These are phyloP conservation scores for Charaxes varanes DNA, from an alignment of 1,140 invertebrate species.

Conservation along the genomic window DNA sequence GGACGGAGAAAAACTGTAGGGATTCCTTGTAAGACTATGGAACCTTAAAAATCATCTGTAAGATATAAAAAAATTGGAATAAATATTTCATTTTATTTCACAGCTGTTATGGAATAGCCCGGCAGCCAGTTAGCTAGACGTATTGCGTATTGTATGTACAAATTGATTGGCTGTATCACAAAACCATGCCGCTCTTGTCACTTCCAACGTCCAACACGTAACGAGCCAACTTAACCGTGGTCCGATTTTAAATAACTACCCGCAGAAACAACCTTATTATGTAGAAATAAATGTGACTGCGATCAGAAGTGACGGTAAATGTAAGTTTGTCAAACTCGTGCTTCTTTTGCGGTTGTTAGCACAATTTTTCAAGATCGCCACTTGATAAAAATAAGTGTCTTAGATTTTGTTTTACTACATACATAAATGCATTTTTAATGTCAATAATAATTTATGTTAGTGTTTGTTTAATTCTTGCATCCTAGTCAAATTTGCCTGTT, in stretches of 20 bases:
- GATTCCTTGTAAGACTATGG: too few relatives aligned
- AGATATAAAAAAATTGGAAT: too few relatives aligned
- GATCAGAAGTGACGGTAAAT: not conserved
- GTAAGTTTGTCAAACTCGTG: slow-evolving; percentile 1
- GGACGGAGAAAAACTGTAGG: too few relatives aligned
- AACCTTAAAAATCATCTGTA: too few relatives aligned
- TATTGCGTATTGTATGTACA: slow-evolving; percentile 51
- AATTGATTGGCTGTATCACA: slow-evolving; percentile 48
- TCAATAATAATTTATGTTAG: too few relatives aligned
- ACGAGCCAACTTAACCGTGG: slow-evolving; percentile 12
- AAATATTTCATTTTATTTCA: too few relatives aligned
- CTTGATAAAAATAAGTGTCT: too few relatives aligned
- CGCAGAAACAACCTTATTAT: not conserved
- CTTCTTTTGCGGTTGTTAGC: slow-evolving; percentile 13
- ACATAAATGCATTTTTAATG: too few relatives aligned
- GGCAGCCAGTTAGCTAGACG: slow-evolving; percentile 16
- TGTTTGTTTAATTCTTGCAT: too few relatives aligned
- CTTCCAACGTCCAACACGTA: slow-evolving; percentile 35
- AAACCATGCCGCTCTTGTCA: slow-evolving; percentile 44
- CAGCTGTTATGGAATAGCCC: too few relatives aligned
- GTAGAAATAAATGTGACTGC: not conserved
- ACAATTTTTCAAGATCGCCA: slow-evolving; percentile 13
- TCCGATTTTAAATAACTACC: not conserved
- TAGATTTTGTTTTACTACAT: too few relatives aligned
- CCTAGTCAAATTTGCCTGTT: too few relatives aligned